Evolutionary conservation across 2,113 vertebrate genomes (phyloP).

Genomic region (Mustelus asterias): DNA sequence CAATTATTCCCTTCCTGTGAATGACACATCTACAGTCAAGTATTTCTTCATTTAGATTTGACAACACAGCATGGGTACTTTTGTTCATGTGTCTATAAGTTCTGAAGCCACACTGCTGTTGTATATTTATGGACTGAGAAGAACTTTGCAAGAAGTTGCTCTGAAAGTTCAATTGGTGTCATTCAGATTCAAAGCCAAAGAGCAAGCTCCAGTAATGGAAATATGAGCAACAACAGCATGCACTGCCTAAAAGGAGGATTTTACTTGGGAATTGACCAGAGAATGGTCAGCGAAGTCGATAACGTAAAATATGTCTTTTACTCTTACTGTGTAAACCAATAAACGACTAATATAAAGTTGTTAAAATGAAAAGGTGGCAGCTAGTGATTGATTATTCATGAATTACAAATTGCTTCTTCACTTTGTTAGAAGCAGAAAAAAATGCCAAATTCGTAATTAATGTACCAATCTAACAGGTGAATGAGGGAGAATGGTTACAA

Average conservation of each 20-base stretch:
- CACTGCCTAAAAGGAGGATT: neutral
- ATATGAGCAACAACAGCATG: neutral
- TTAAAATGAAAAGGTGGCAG: neutral
- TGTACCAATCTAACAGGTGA: neutral
- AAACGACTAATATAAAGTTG: neutral
- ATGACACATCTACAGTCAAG: neutral
- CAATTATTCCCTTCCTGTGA: slow-evolving; percentile 28
- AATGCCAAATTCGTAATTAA: neutral
- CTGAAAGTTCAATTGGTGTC: neutral
- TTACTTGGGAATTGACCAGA: neutral
- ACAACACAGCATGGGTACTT: neutral
- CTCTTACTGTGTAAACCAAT: neutral
- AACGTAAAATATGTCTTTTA: neutral
- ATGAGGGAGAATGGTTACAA: neutral
- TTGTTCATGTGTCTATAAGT: neutral
- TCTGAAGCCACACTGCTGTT: neutral
- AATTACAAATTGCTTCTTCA: neutral
- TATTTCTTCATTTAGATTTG: slow-evolving; percentile 17
- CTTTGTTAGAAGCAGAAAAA: neutral
- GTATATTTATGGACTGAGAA: neutral
- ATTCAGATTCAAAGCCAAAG: neutral
- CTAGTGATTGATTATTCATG: neutral
- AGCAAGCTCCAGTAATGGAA: neutral
- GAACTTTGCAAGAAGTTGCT: neutral
- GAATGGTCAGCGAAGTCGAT: neutral